phyloP scores from a whole-genome alignment of 2,797 vertebrate species.

The Chelidonichthys spinosus region DNA sequence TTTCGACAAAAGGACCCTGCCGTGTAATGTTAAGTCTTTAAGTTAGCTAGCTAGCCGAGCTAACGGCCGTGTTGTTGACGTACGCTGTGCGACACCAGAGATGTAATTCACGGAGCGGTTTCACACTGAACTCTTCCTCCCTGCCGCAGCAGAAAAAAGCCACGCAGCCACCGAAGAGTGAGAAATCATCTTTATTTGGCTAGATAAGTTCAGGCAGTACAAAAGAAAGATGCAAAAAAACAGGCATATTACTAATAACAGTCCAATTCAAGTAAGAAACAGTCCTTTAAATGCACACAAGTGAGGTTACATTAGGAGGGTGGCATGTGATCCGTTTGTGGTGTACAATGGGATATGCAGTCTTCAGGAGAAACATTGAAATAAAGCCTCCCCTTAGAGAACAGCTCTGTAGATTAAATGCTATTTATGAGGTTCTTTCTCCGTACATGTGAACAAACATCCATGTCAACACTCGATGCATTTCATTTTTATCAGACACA shows the following conservation, averaged over 20 bases:
- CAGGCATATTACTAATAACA: slow-evolving; percentile 69
- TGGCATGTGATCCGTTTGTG: slow-evolving; percentile 25
- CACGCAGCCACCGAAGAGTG: slow-evolving; percentile 23
- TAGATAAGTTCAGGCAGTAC: slow-evolving; percentile 67
- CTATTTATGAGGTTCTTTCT: neutral
- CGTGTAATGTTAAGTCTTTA: too few species aligned
- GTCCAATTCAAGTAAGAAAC: slow-evolving; percentile 76
- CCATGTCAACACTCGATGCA: neutral
- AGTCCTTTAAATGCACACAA: slow-evolving; percentile 60
- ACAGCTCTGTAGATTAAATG: slow-evolving; percentile 8
- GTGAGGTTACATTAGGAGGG: slow-evolving; percentile 46
- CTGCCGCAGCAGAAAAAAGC: neutral
- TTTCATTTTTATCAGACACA: neutral
- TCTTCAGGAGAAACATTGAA: slow-evolving; percentile 8
- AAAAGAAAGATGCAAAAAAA: slow-evolving; percentile 73
- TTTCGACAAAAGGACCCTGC: too few species aligned
- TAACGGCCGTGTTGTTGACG: too few species aligned
- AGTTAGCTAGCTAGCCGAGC: too few species aligned
- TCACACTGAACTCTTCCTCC: too few species aligned
- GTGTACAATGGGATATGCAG: slow-evolving; percentile 12
- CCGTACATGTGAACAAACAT: slow-evolving; percentile 15
- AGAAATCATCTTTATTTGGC: slow-evolving; percentile 75
- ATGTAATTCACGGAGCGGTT: too few species aligned
- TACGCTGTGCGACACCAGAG: too few species aligned
- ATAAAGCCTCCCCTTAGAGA: neutral